Evolutionary conservation across 2,888 invertebrate genomes (phyloP).

Genomic region (Cybosia mesomella): DNA sequence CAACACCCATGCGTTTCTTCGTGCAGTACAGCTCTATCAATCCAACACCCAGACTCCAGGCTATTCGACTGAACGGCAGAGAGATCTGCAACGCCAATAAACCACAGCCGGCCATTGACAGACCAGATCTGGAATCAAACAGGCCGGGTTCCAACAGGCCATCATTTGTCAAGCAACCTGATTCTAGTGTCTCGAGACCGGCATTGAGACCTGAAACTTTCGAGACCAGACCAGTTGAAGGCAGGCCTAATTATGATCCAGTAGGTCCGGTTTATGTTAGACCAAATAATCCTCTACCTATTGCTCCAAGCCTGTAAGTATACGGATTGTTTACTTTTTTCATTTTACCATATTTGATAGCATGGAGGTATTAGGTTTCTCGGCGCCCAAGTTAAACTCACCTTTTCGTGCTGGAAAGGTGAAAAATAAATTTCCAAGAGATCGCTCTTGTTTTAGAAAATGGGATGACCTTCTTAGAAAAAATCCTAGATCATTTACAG

Average conservation of each 20-base stretch:
- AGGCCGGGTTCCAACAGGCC: constrained; percentile 15
- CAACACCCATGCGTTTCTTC: constrained; percentile 86
- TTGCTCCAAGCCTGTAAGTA: constrained; percentile 76
- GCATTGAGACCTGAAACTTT: constrained; percentile 53
- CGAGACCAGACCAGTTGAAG: constrained; percentile 65
- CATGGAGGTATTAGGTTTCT: no score
- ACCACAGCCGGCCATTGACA: constrained; percentile 63
- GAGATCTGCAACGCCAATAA: constrained; percentile 85
- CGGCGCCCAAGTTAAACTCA: no score
- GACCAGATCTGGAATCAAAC: constrained; percentile 44
- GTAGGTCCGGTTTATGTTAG: constrained; percentile 71
- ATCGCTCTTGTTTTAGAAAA: no score
- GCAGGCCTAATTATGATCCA: constrained; percentile 55
- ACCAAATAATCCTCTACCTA: constrained; percentile 57
- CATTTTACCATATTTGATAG: not conserved
- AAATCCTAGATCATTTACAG: not conserved
- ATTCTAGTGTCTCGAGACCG: constrained; percentile 25
- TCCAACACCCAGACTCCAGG: constrained; percentile 79
- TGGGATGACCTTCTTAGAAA: not conserved
- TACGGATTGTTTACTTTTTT: not conserved
- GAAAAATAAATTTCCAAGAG: not conserved
- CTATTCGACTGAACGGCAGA: constrained; percentile 86
- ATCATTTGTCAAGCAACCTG: constrained; percentile 14
- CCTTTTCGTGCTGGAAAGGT: not conserved
- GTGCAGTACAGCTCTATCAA: constrained; percentile 85